Evolutionary conservation across 1,140 invertebrate genomes (phyloP).

Genomic region (Drosophila paulistorum): DNA sequence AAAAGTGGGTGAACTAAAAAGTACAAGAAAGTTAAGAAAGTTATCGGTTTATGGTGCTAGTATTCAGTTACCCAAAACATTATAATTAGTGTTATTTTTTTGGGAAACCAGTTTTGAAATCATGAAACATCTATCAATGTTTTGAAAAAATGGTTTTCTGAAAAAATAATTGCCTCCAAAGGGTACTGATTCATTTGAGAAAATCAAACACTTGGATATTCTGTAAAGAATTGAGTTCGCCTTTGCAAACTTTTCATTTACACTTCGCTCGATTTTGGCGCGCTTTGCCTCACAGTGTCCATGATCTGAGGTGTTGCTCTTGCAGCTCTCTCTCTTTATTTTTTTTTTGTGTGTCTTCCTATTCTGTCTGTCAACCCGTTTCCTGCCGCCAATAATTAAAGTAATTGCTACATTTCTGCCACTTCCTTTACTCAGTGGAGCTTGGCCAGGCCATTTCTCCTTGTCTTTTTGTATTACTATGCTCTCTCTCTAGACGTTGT

Average conservation of each 20-base stretch:
- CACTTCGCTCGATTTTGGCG: background rate
- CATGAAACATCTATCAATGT: no score
- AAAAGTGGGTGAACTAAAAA: background rate
- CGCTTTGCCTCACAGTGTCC: conserved; percentile 16
- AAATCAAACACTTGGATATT: no score
- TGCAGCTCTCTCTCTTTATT: background rate
- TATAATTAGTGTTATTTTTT: no score
- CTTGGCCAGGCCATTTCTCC: background rate
- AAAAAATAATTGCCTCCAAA: no score
- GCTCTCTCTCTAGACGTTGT: conserved; percentile 39
- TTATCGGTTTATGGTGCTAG: no score
- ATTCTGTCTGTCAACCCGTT: conserved; percentile 73
- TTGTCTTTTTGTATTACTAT: conserved; percentile 9
- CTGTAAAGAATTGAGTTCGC: no score
- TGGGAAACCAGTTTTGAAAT: no score
- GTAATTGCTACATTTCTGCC: conserved; percentile 79
- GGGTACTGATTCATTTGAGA: no score
- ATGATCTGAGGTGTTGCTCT: conserved; percentile 32
- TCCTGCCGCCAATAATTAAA: conserved; percentile 81
- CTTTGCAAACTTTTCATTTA: background rate
- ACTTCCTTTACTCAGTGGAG: conserved; percentile 63
- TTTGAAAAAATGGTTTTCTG: no score
- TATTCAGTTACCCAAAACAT: no score
- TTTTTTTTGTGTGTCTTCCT: conserved; percentile 32
- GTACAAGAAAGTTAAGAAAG: background rate